Evolutionary conservation across 2,113 vertebrate species (phyloP).

Genomic region (Synchiropus splendidus): DNA sequence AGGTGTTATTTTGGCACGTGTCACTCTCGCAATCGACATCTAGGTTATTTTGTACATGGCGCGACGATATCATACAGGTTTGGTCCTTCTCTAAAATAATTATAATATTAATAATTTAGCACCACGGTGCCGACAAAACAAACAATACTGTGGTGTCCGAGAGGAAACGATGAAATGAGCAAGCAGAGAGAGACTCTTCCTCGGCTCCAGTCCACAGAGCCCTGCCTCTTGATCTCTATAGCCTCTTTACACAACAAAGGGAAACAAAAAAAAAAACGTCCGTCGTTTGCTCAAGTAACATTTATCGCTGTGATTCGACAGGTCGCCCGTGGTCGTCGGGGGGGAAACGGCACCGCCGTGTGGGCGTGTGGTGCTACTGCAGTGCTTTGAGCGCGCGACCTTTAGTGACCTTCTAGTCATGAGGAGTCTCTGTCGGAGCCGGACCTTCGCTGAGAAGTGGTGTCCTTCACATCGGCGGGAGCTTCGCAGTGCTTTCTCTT

Average conservation of each 20-base stretch:
- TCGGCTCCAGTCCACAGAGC: too few species aligned
- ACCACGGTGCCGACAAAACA: constrained; percentile 63
- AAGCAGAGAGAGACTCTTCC: constrained; percentile 55
- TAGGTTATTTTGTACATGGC: constrained; percentile 73
- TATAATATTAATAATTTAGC: constrained; percentile 91
- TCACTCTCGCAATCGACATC: constrained; percentile 69
- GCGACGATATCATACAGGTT: constrained; percentile 77
- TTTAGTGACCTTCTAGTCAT: constrained; percentile 50
- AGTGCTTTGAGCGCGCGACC: constrained; percentile 44
- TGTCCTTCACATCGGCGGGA: constrained; percentile 64
- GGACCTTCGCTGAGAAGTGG: constrained; percentile 42
- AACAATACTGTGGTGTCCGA: constrained; percentile 87
- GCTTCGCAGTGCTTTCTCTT: constrained; percentile 57
- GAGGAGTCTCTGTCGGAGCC: constrained; percentile 42
- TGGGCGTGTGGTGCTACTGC: constrained; percentile 51
- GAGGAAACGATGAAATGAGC: constrained; percentile 70
- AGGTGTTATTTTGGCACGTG: constrained; percentile 82
- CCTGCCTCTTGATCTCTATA: too few species aligned
- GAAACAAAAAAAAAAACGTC: too few species aligned
- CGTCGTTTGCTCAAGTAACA: constrained; percentile 40
- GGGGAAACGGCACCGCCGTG: constrained; percentile 39
- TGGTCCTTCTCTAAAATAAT: constrained; percentile 92
- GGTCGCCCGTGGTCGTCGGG: constrained; percentile 19
- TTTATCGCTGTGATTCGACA: constrained; percentile 49
- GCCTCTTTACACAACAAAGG: constrained; percentile 4